Base-by-base conservation (phyloP, 2,888 invertebrate genomes). In the Sphaeridia pumilis region DNA sequence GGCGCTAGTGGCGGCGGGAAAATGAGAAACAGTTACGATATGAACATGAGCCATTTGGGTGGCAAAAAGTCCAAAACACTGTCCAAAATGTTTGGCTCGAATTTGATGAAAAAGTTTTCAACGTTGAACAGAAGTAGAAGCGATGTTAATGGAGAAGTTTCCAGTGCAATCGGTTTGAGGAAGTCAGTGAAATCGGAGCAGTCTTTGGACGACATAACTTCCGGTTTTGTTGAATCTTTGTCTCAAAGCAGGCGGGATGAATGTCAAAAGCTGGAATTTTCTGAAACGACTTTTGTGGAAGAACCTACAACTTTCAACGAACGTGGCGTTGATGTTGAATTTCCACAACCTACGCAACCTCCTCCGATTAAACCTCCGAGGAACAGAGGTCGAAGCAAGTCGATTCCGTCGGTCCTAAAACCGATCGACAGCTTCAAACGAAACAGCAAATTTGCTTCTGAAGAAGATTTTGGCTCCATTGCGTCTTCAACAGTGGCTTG, bases 141-240 rank as follows among this genome's bases (percentile, higher is more conserved):
- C 43, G 54, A 58, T 25, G 56, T 41, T 28, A 28, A 46, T n/a
- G n/a, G n/a, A n/a, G n/a, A n/a, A n/a, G n/a, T n/a, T n/a, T n/a
- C n/a, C n/a, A n/a, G n/a, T 17, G 2, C 4, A 26, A 24, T 25
- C 26, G 27, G 27, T 3, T 22, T 10, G 2, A 45, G 43, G n/a
- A 58, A 58, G 14, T 56, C 59, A 52, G 38, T 14, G 38, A 38
- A 17, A 17, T 20, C n/a, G n/a, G n/a, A 38, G 20, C 12, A 38
- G 20, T 14, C 38, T 5, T 38, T 38, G 38, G 53, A 56, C 10
- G 61, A 61, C 22, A 57, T 61, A 28, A 57, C 59, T 2, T 46
- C 53, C 1, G 60, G 58, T 10, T 64, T 64, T 49, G 64, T 59
- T 42, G 60, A 60, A 27, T 55, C 55, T 14, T 47, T 64, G 7